Evolutionary conservation across 1,140 invertebrate genomes (phyloP).

Genomic region (Philotrypesis tridentata): DNA sequence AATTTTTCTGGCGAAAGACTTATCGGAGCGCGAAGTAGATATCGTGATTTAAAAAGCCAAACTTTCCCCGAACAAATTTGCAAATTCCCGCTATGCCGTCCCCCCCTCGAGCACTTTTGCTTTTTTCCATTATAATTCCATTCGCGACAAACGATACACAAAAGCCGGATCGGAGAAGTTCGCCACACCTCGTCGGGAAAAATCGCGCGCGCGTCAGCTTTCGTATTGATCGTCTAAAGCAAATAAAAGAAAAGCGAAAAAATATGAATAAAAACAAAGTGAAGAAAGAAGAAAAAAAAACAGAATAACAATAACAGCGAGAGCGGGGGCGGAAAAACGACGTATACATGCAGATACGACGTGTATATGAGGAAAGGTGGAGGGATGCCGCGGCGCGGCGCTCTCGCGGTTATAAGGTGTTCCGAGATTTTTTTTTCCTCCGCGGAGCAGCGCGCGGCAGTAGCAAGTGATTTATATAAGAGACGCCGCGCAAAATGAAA

Average conservation of each 20-base stretch:
- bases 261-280: background rate
- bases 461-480: constrained; percentile 53
- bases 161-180: background rate
- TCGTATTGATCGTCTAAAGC: background rate
- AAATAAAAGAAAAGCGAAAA: too few relatives aligned
- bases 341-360: background rate
- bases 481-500: constrained; percentile 50
- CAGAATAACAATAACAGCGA: too few relatives aligned
- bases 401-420: constrained; percentile 9
- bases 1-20: background rate
- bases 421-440: constrained; percentile 8
- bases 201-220: background rate
- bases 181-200: background rate
- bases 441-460: background rate
- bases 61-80: background rate
- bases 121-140: too few relatives aligned
- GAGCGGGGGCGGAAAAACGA: too few relatives aligned
- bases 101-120: background rate
- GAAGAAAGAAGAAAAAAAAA: background rate
- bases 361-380: background rate
- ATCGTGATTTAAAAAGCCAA: too few relatives aligned
- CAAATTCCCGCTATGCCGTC: background rate
- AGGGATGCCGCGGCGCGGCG: background rate
- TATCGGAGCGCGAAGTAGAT: too few relatives aligned
- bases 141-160: background rate